Percentiles rank a stretch among this genome's conserved stretches.
Conservation (phyloP, 2,888 invertebrate genomes). For the Napeogenes sylphis region DNA sequence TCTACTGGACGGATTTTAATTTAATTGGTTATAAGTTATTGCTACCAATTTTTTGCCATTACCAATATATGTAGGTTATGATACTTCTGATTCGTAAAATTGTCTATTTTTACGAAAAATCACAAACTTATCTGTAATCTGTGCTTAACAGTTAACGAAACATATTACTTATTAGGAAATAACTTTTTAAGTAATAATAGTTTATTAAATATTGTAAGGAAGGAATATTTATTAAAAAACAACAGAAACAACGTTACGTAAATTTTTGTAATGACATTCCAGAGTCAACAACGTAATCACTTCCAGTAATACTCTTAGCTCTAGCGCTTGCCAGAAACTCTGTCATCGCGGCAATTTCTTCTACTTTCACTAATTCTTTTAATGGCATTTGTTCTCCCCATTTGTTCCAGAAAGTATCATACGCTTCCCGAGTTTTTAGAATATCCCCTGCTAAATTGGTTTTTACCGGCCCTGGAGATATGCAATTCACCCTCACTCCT, state of each 20-base stretch:
- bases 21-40: too few relatives aligned
- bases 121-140: too few relatives aligned
- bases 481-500: slow-evolving; percentile 81
- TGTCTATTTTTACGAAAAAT: too few relatives aligned
- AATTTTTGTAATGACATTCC: not conserved
- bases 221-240: not conserved
- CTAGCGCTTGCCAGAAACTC: slow-evolving; percentile 46
- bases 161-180: too few relatives aligned
- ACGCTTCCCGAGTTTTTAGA: slow-evolving; percentile 30
- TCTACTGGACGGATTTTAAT: too few relatives aligned
- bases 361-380: slow-evolving; percentile 31
- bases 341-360: slow-evolving; percentile 44
- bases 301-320: slow-evolving; percentile 47
- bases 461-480: slow-evolving; percentile 83
- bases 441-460: slow-evolving; percentile 37
- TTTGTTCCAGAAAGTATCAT: slow-evolving; percentile 26
- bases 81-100: too few relatives aligned
- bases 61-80: too few relatives aligned
- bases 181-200: too few relatives aligned
- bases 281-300: slow-evolving; percentile 4
- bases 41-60: too few relatives aligned
- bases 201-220: too few relatives aligned
- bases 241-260: not conserved
- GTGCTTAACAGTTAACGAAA: too few relatives aligned
- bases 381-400: slow-evolving; percentile 28